These are phyloP conservation scores for Phaedon cochleariae DNA, from an alignment of 2,888 invertebrate genomes.

Conservation along the genomic window DNA sequence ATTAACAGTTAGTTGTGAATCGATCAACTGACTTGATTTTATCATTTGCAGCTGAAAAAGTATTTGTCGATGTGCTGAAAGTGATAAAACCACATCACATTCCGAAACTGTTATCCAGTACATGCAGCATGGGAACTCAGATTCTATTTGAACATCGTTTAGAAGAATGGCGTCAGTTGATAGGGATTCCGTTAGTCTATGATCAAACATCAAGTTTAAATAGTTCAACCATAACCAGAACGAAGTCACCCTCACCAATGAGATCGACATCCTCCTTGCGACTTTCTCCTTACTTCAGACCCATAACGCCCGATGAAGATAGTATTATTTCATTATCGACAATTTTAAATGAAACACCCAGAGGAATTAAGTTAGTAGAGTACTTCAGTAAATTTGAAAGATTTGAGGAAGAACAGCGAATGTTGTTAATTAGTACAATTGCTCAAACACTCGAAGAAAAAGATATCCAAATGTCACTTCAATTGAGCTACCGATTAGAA, in stretches of 20 bases:
- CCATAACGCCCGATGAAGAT: slow-evolving; percentile 5
- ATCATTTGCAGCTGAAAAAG: slow-evolving; percentile 24
- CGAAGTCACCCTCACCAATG: slow-evolving; percentile 8
- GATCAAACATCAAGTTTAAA: background rate
- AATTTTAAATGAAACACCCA: slow-evolving; percentile 30
- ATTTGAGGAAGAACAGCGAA: slow-evolving; percentile 41
- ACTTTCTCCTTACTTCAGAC: background rate
- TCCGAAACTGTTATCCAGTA: slow-evolving; percentile 33
- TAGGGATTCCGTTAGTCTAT: slow-evolving; percentile 32
- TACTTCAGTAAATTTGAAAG: slow-evolving; percentile 35
- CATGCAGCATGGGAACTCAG: slow-evolving; percentile 40
- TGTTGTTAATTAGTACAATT: slow-evolving; percentile 29
- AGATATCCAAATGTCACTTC: slow-evolving; percentile 1
- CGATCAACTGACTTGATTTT: background rate
- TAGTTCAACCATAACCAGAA: slow-evolving; percentile 1
- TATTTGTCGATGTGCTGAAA: slow-evolving; percentile 21
- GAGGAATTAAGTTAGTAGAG: slow-evolving; percentile 30
- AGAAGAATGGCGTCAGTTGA: slow-evolving; percentile 38
- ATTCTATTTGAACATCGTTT: slow-evolving; percentile 44
- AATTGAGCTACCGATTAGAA: background rate
- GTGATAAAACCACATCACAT: slow-evolving; percentile 41
- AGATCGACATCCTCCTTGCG: no score
- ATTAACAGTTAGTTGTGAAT: background rate
- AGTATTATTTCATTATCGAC: slow-evolving; percentile 1
- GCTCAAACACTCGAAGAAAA: slow-evolving; percentile 29